Base-by-base conservation (phyloP, 2,797 vertebrate species). In the Hydrolagus colliei region DNA sequence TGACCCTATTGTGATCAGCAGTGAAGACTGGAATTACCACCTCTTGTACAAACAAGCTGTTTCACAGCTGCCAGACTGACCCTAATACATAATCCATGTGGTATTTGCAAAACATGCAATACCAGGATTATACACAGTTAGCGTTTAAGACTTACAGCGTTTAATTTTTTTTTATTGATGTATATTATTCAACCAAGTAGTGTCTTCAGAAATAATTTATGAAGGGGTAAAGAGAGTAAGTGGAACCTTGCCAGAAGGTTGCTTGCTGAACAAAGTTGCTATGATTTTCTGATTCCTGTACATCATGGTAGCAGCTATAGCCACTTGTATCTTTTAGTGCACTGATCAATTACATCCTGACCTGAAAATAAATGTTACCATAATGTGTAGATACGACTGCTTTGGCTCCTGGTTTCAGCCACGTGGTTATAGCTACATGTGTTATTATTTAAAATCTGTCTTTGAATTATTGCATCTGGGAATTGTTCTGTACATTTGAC, bases 321-420 rank as follows among this genome's bases (percentile, higher is more conserved):
- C 65, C 79, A 84, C 65, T 84, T 52, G 65, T 84, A 71, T 35
- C 65, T 84, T 84, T 68, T 68, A 84, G 35, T 84, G 79, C 79
- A 84, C 79, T 84, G 79, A 84, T 84, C 32, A 84, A 84, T 68
- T 63, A 62, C 22, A 71, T 20, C 65, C 79, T 71, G n/a, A 71
- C 67, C 65, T 71, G 65, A 84, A 84, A 71, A 71, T 71, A 84
- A 68, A 20, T 71, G 18, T 84, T 62, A 80, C 63, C 35, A 84
- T 14, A 80, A 20, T 22, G 32, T 67, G 27, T 82, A 32, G 63
- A 71, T 62, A 84, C 68, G 18, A 0, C 68, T 84, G 32, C 63
- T 84, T 67, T 84, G 79, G 62, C 22, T 67, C 16, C 32, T 77
- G 62, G 32, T n/a, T 79, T 79, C 27, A 65, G 52, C 52, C 61